These are phyloP conservation scores for Imbricaverruca yamaguchii DNA, from an alignment of 2,888 invertebrate genomes.

Conservation along the genomic window DNA sequence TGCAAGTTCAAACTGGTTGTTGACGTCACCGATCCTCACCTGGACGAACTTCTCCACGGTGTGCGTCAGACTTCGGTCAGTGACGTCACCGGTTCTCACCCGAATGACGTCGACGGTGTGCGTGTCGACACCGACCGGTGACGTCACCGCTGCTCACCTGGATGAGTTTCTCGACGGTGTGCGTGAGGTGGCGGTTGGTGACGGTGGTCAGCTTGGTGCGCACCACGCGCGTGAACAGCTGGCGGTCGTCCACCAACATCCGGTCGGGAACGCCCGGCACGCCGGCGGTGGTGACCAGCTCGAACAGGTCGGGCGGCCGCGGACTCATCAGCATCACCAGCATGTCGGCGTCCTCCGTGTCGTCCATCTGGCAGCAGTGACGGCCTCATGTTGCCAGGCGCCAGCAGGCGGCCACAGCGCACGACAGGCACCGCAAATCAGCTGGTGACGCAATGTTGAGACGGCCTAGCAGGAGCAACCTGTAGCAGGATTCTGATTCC, in stretches of 20 bases:
- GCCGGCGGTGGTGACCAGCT: slow-evolving; percentile 67
- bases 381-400: too few species aligned
- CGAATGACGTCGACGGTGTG: neutral
- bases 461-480: too few species aligned
- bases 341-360: slow-evolving; percentile 71
- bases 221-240: slow-evolving; percentile 19
- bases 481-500: too few species aligned
- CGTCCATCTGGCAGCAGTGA: slow-evolving; percentile 55
- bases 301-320: slow-evolving; percentile 64
- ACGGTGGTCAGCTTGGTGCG: slow-evolving; percentile 5
- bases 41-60: too few species aligned
- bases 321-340: slow-evolving; percentile 65
- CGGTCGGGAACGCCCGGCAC: slow-evolving; percentile 52
- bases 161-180: slow-evolving; percentile 1
- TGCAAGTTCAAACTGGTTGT: too few species aligned
- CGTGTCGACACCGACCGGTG: too few species aligned
- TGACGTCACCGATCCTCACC: too few species aligned
- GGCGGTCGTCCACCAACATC: slow-evolving; percentile 5
- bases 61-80: too few species aligned
- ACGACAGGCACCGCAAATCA: too few species aligned
- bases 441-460: too few species aligned
- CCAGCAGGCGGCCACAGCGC: too few species aligned
- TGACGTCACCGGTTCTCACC: neutral
- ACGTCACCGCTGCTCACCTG: neutral
- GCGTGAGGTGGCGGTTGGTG: neutral